Evolutionary conservation across 2,113 vertebrate genomes (phyloP).

Genomic region (Myrmophylax atrothorax): DNA sequence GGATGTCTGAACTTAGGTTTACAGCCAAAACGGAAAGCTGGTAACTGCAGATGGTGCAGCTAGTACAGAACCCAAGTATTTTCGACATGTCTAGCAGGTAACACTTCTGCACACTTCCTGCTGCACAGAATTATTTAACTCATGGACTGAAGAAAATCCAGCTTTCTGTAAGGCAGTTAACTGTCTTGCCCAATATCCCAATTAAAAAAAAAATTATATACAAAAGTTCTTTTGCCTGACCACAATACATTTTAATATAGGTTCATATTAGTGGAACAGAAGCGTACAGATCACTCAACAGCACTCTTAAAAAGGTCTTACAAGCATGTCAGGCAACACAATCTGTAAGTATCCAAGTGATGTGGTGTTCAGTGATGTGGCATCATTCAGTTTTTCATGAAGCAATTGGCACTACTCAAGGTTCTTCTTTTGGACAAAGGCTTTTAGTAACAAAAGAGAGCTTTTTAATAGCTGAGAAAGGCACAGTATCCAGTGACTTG

Average conservation of each 20-base stretch:
- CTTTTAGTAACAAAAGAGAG: neutral
- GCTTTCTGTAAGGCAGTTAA: neutral
- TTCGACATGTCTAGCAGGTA: slow-evolving; percentile 9
- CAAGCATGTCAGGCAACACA: neutral
- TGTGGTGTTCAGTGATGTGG: neutral
- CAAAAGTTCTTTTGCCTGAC: neutral
- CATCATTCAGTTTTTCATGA: neutral
- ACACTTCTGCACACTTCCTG: neutral
- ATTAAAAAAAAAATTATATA: neutral
- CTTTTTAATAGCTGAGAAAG: neutral
- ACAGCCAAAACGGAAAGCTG: slow-evolving; percentile 53
- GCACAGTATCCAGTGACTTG: neutral
- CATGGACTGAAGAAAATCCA: neutral
- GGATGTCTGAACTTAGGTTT: slow-evolving; percentile 36
- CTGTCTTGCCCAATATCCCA: neutral
- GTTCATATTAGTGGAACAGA: neutral
- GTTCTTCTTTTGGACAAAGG: neutral
- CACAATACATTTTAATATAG: neutral
- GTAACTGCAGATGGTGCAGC: slow-evolving; percentile 38
- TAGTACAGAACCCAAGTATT: slow-evolving; percentile 25
- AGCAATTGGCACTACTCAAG: neutral
- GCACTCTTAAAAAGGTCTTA: neutral
- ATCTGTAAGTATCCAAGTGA: neutral
- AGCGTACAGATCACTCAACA: neutral
- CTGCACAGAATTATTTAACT: slow-evolving; percentile 30